Base-by-base conservation (phyloP, 30 jellyfish, hydroid and myxozoan species). In the Catostylus mosaicus region DNA sequence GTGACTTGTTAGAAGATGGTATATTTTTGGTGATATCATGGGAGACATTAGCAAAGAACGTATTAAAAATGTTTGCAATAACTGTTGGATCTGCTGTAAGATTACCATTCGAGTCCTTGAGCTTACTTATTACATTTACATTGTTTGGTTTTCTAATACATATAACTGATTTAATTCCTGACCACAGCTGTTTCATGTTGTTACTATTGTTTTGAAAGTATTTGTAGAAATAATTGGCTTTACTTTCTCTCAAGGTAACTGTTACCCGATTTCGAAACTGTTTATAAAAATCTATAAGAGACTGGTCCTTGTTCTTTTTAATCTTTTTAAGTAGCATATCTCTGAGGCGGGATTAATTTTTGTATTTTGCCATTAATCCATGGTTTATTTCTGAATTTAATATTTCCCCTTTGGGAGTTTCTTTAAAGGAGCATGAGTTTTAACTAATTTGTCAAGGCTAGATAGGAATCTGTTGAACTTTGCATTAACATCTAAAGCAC, bases 101-200 rank as follows among this genome's bases (percentile, higher is more conserved):
- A 32, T 80, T 65, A 19, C 76, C 90, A 32, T 45, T 65, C 2
- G 90, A 80, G 75, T 47, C 85, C 60, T 82, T 82, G 43, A 82
- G 92, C 56, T 67, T 68, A 70, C 38, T 68, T 70, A 71, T 83
- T 77, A 83, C 82, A 83, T 73, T 83, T 27, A 83, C 60, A 71
- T 70, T 83, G 74, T 73, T 83, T 29, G 82, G 72, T 40, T 83
- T 71, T 47, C 70, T 83, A 63, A 83, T 61, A 61, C 59, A 27
- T 29, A 70, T 60, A 60, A 72, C 87, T 83, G 87, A 71, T 83
- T 71, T 83, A 40, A 83, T 83, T 70, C 94, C 94, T 35, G 87
- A 83, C 94, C 94, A 83, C 36, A 83, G 47, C 60, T 83, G 92
- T 35, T 82, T 82, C 85, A 82, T 82, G 72, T 82, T 82, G 84